A percentile compares a stretch with the other conserved stretches of the same genome.
These are phyloP conservation scores for Xestobium rufovillosum DNA, from an alignment of 2,888 invertebrate genomes.

Conservation along the genomic window DNA sequence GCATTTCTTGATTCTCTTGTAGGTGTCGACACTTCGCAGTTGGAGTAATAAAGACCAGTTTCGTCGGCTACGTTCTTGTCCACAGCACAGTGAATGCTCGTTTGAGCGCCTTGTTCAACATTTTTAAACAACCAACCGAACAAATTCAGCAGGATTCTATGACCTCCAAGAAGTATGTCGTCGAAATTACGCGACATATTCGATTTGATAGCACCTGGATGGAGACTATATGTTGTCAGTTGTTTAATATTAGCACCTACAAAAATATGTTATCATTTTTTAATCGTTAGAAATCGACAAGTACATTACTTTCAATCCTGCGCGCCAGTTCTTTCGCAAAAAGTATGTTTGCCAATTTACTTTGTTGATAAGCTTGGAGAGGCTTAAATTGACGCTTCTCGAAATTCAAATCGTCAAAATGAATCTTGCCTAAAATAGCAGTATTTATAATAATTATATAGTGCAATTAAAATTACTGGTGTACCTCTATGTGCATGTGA, in stretches of 20 bases:
- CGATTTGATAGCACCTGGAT: constrained; percentile 63
- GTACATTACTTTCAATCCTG: constrained; percentile 41
- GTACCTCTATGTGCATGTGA: constrained; percentile 31
- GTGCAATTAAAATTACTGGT: too few species aligned
- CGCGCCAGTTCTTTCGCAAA: constrained; percentile 59
- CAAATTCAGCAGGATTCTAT: not conserved
- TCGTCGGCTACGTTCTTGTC: constrained; percentile 57
- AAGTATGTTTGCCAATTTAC: constrained; percentile 68
- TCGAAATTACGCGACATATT: constrained; percentile 51
- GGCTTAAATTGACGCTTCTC: constrained; percentile 55
- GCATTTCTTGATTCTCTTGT: constrained; percentile 47
- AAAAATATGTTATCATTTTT: too few species aligned
- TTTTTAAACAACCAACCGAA: constrained; percentile 50
- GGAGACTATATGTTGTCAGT: constrained; percentile 47
- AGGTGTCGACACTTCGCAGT: constrained; percentile 49
- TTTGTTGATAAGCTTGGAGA: constrained; percentile 59
- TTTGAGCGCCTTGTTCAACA: constrained; percentile 64
- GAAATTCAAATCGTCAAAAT: constrained; percentile 62
- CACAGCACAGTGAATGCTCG: constrained; percentile 63
- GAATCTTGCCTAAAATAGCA: constrained; percentile 46
- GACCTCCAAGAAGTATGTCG: not conserved
- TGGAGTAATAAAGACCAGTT: constrained; percentile 52
- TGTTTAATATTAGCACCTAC: too few species aligned
- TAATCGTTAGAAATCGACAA: too few species aligned
- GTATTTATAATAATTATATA: not conserved